phyloP scores from a whole-genome alignment of 1,140 invertebrate species.

The Leptoteleia sp. region DNA sequence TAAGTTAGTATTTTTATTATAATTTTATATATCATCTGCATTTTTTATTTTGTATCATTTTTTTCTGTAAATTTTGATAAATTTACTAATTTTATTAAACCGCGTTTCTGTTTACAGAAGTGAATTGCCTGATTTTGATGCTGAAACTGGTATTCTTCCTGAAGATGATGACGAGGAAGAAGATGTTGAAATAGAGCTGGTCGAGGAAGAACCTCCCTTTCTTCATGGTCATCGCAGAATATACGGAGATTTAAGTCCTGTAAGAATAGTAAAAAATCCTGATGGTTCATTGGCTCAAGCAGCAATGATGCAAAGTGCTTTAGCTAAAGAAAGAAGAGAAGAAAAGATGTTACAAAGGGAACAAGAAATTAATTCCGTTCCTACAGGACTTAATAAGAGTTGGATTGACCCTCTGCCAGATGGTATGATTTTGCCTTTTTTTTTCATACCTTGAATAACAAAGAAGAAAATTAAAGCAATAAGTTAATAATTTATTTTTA shows the following conservation, averaged over 20 bases:
- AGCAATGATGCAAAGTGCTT: conserved; percentile 99
- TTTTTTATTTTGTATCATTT: too few relatives aligned
- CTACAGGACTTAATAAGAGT: conserved; percentile 92
- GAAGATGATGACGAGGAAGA: conserved; percentile 97
- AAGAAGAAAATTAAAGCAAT: too few relatives aligned
- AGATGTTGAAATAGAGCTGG: conserved; percentile 99
- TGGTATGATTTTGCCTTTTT: too few relatives aligned
- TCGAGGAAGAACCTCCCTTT: conserved; percentile 94
- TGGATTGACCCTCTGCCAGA: conserved; percentile 98
- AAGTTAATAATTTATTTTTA: too few relatives aligned
- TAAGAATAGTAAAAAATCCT: conserved; percentile 99
- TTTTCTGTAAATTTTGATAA: too few relatives aligned
- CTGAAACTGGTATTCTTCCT: conserved; percentile 92
- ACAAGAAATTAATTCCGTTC: conserved; percentile 93
- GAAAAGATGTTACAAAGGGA: conserved; percentile 95
- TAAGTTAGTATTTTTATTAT: too few relatives aligned
- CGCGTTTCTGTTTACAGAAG: conserved; percentile 84
- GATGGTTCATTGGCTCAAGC: conserved; percentile 98
- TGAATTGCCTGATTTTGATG: conserved; percentile 95
- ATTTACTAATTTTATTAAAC: too few relatives aligned
- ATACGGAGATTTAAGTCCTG: conserved; percentile 95
- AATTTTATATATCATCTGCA: too few relatives aligned
- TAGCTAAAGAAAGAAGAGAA: conserved; percentile 98
- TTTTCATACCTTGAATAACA: too few relatives aligned
- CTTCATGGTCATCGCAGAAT: conserved; percentile 94